These are phyloP conservation scores for Alviniconcha marisindica DNA, from an alignment of 1,140 invertebrate species.

Conservation along the genomic window DNA sequence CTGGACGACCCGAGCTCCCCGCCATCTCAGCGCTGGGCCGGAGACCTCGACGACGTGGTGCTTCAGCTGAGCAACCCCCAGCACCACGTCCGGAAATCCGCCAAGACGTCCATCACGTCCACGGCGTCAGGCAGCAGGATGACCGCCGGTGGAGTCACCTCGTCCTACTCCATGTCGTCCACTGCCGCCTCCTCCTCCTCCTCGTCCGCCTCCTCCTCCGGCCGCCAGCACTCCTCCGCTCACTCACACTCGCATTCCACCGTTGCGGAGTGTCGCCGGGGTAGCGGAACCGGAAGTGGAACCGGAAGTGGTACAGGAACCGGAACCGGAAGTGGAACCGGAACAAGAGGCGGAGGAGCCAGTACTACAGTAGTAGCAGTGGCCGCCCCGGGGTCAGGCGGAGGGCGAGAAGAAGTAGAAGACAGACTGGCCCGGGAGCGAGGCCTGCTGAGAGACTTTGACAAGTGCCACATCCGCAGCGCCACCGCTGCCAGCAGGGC, in stretches of 20 bases:
- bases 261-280: background rate
- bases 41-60: slow-evolving; percentile 50
- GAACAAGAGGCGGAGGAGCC: background rate
- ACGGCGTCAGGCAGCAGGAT: background rate
- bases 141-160: background rate
- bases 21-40: slow-evolving; percentile 38
- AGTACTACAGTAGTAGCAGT: background rate
- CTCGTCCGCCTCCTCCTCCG: background rate
- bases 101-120: no score
- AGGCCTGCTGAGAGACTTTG: background rate
- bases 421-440: no score
- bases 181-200: background rate
- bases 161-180: background rate
- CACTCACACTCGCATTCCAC: background rate
- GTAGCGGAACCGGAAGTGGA: background rate
- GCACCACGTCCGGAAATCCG: slow-evolving; percentile 46
- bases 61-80: slow-evolving; percentile 49
- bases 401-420: no score
- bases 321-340: no score
- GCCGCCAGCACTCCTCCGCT: background rate
- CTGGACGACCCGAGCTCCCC: slow-evolving; percentile 50
- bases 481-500: no score
- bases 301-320: background rate
- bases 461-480: background rate
- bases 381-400: no score